These are phyloP conservation scores for Mactromeris polynyma DNA, from an alignment of 2,888 invertebrate genomes.

Conservation along the genomic window DNA sequence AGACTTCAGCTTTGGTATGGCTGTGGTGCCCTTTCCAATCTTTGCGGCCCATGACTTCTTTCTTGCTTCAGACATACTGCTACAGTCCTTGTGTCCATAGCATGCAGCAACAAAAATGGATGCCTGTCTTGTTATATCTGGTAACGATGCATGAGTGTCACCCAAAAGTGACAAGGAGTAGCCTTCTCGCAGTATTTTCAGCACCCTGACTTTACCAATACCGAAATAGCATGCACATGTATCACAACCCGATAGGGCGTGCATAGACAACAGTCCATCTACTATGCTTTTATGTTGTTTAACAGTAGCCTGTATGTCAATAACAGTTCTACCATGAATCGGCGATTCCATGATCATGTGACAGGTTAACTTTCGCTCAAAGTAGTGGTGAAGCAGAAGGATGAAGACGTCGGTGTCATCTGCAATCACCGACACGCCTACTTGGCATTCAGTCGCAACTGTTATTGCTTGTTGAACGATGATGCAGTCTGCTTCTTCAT, in stretches of 20 bases:
- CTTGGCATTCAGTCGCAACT: neutral
- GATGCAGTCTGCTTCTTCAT: constrained; percentile 27
- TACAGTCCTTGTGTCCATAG: neutral
- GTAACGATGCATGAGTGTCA: too few relatives aligned
- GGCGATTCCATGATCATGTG: constrained; percentile 18
- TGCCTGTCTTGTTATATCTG: neutral
- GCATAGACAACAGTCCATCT: neutral
- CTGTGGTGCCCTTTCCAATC: neutral
- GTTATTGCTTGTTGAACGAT: constrained; percentile 16
- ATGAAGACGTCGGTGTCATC: neutral
- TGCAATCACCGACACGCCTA: neutral
- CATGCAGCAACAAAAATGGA: neutral
- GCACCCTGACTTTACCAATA: neutral
- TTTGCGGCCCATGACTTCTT: neutral
- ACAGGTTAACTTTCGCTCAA: neutral
- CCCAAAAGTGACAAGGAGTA: neutral
- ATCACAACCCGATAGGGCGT: constrained; percentile 23
- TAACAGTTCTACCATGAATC: neutral
- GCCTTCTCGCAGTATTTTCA: neutral
- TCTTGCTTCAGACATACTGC: neutral
- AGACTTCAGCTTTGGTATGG: neutral
- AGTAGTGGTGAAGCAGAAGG: neutral
- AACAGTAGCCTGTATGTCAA: neutral
- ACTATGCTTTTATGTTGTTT: neutral
- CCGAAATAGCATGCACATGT: neutral